These are phyloP conservation scores for Koerneria pararmatus DNA, from an alignment of 2,888 invertebrate genomes.

Conservation along the genomic window DNA sequence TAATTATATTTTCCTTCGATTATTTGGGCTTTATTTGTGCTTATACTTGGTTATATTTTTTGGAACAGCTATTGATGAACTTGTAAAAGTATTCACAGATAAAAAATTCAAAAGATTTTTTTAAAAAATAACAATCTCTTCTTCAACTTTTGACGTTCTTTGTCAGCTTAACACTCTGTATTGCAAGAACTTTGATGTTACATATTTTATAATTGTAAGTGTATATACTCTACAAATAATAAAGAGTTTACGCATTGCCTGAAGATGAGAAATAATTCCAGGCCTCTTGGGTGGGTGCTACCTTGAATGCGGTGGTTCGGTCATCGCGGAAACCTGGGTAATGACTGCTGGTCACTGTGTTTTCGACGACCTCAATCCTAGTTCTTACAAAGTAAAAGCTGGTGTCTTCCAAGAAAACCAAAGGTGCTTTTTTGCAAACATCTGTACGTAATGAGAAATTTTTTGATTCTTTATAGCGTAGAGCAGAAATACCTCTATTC, in stretches of 20 bases:
- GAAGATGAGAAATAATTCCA: too few species aligned
- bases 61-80: background rate
- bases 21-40: too few species aligned
- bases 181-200: too few species aligned
- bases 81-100: background rate
- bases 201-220: too few species aligned
- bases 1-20: constrained; percentile 1
- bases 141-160: too few species aligned
- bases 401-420: constrained; percentile 30
- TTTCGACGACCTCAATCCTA: constrained; percentile 26
- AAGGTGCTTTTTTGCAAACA: constrained; percentile 22
- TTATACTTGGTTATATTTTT: too few species aligned
- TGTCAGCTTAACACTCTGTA: too few species aligned
- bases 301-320: constrained; percentile 33
- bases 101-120: background rate
- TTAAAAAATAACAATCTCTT: too few species aligned
- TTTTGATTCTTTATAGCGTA: constrained; percentile 4
- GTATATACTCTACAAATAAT: too few species aligned
- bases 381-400: constrained; percentile 30
- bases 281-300: constrained; percentile 21
- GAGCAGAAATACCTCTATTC: too few species aligned
- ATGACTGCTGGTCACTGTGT: constrained; percentile 36
- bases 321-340: constrained; percentile 28
- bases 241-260: too few species aligned
- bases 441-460: background rate